Conservation (phyloP, 2,888 invertebrate species). For the Chydorus sphaericus region DNA sequence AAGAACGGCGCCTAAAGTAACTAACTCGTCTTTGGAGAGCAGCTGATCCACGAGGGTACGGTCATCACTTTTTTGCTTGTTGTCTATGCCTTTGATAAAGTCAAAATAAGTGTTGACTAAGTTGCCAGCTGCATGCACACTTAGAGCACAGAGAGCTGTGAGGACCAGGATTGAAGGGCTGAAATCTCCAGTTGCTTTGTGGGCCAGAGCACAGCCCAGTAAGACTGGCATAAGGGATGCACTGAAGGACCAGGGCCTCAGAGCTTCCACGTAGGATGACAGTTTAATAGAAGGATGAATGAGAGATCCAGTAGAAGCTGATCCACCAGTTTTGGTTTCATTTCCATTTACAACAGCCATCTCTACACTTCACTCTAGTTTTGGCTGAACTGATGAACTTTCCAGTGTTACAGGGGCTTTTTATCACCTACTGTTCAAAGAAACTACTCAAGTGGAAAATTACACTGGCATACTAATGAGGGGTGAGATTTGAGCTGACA, state of each 20-base stretch:
- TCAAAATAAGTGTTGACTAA: conserved; percentile 94
- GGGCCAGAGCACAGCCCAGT: conserved; percentile 75
- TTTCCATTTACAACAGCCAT: no score
- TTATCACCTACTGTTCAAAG: no score
- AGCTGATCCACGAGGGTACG: conserved; percentile 54
- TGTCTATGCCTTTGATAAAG: conserved; percentile 85
- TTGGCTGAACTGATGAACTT: no score
- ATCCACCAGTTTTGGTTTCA: no score
- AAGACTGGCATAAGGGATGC: conserved; percentile 82
- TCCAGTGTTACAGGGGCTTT: no score
- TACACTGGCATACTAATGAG: no score
- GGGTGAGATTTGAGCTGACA: no score
- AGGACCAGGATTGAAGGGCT: conserved; percentile 62
- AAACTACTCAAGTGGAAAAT: no score
- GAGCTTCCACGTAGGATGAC: conserved; percentile 71
- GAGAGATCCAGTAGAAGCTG: no score
- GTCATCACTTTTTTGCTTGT: conserved; percentile 66
- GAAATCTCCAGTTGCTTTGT: conserved; percentile 53
- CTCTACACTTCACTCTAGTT: no score
- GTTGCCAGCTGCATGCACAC: conserved; percentile 91
- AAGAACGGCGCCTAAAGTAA: conserved; percentile 71
- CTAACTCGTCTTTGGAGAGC: conserved; percentile 50
- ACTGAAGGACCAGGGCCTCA: conserved; percentile 87
- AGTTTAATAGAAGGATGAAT: conserved; percentile 49
- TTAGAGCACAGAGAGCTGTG: conserved; percentile 71